Evolutionary conservation across 2,797 vertebrate genomes (phyloP).

Genomic region (Nyctibius grandis): DNA sequence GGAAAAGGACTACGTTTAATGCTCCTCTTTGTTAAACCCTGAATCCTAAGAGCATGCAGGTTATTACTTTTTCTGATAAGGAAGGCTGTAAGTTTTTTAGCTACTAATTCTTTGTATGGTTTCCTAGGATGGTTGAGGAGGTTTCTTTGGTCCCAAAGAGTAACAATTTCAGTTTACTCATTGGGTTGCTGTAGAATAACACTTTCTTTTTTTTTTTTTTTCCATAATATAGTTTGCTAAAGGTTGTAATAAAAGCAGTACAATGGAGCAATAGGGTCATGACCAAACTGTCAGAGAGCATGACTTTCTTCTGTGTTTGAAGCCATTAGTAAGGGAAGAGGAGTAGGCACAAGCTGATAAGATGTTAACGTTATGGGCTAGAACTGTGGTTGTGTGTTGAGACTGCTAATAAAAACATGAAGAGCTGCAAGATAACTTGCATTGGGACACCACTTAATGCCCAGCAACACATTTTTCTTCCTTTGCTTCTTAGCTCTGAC

Average conservation of each 20-base stretch:
- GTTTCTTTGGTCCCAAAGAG: background rate
- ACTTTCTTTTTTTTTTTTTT: too few species aligned
- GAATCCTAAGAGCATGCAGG: background rate
- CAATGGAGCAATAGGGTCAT: background rate
- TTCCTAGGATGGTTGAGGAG: background rate
- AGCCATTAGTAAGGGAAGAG: background rate
- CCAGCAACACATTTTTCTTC: background rate
- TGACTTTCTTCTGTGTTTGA: background rate
- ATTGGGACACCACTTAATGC: background rate
- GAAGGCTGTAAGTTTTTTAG: background rate
- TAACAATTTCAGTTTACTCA: background rate
- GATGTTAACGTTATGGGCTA: background rate
- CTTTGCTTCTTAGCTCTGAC: background rate
- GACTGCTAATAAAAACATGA: background rate
- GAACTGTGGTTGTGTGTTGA: background rate
- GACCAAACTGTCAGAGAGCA: background rate
- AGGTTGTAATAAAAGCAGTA: background rate
- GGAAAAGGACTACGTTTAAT: background rate
- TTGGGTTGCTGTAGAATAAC: background rate
- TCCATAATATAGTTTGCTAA: background rate
- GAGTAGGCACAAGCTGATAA: background rate
- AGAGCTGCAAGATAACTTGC: background rate
- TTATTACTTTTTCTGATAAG: background rate
- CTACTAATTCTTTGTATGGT: background rate
- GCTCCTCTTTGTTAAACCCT: background rate